Evolutionary conservation across 2,113 vertebrate species (phyloP).

Genomic region (Epinephelus moara): DNA sequence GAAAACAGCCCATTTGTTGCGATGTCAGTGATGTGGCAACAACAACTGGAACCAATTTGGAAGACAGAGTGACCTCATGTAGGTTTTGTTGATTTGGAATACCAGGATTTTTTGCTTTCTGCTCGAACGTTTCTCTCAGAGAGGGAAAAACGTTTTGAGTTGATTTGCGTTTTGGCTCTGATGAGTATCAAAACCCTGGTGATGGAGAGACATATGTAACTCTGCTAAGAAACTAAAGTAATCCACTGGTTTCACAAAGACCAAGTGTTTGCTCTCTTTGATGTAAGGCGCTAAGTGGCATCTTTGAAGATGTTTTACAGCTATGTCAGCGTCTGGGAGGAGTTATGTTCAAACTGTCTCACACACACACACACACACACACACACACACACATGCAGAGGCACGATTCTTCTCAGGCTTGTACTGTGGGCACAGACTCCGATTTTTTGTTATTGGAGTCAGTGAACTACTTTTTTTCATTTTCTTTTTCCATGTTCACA

Average conservation of each 20-base stretch:
- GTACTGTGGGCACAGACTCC: conserved; percentile 14
- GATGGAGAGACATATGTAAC: conserved; percentile 4
- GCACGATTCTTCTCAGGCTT: conserved; percentile 19
- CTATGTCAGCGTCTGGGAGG: conserved; percentile 54
- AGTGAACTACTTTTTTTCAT: conserved; percentile 16
- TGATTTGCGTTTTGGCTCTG: conserved; percentile 2
- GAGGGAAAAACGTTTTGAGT: neutral
- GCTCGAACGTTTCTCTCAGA: conserved; percentile 19
- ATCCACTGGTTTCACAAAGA: conserved; percentile 10
- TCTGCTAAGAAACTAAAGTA: neutral
- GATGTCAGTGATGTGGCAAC: conserved; percentile 78
- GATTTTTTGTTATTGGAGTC: conserved; percentile 45
- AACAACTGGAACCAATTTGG: conserved; percentile 76
- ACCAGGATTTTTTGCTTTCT: conserved; percentile 31
- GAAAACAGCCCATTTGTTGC: conserved; percentile 76
- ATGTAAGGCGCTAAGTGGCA: conserved; percentile 61
- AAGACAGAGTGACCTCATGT: conserved; percentile 65
- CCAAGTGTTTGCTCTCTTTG: conserved; percentile 51
- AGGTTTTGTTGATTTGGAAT: conserved; percentile 48
- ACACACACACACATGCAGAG: conserved; percentile 26
- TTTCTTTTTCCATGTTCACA: conserved; percentile 47
- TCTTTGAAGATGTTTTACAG: conserved; percentile 72
- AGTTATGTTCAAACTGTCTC: neutral
- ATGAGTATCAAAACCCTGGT: conserved; percentile 16
- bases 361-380: conserved; percentile 17